Conservation (phyloP, 2,797 vertebrate genomes). For the Pelochelys cantorii region DNA sequence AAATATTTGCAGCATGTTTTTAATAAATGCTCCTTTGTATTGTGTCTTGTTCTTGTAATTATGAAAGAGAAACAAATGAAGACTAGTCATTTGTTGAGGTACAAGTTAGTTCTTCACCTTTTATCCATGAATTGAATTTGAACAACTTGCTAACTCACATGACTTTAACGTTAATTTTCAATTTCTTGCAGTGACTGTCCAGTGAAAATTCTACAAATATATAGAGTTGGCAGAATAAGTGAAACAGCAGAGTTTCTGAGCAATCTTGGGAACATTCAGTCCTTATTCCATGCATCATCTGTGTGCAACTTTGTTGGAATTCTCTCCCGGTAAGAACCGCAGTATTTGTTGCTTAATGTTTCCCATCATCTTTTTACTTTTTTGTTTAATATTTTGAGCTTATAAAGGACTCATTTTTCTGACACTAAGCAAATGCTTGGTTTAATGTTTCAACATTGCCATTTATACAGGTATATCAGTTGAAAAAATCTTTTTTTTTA, state of each 20-base stretch:
- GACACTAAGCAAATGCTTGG: neutral
- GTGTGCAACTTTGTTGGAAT: slow-evolving; percentile 88
- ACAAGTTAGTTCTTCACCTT: neutral
- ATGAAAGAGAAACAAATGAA: neutral
- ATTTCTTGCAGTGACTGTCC: slow-evolving; percentile 62
- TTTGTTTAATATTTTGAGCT: neutral
- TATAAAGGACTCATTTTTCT: neutral
- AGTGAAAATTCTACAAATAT: slow-evolving; percentile 83
- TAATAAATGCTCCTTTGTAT: neutral
- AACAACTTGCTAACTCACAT: neutral
- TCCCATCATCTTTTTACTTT: neutral
- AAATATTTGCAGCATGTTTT: neutral
- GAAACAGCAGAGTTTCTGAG: slow-evolving; percentile 85
- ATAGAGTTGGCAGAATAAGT: slow-evolving; percentile 80
- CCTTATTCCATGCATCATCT: slow-evolving; percentile 86
- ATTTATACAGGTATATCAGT: neutral
- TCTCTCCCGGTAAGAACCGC: slow-evolving; percentile 86
- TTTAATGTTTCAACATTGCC: neutral
- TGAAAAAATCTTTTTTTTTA: neutral
- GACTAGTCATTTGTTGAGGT: neutral
- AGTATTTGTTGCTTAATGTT: neutral
- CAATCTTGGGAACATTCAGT: slow-evolving; percentile 81
- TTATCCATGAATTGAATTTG: neutral
- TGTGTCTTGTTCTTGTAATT: neutral
- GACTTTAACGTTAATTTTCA: neutral